Percentiles rank a stretch among this genome's conserved stretches.
Conservation (phyloP, 1,140 invertebrate species). For the Trachymyrmex septentrionalis region DNA sequence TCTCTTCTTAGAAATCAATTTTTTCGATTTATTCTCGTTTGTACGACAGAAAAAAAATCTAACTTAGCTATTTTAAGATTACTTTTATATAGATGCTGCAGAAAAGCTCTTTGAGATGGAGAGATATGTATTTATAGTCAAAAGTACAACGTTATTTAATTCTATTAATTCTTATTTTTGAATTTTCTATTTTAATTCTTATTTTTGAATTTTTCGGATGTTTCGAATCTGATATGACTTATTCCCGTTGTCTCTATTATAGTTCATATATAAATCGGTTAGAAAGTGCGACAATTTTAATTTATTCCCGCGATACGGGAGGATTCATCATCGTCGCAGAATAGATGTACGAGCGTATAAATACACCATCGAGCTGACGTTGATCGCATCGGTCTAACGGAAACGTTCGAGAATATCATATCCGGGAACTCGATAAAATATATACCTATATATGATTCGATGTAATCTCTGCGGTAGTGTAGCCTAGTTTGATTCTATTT, state of each 20-base stretch:
- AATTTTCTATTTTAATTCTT: too few relatives aligned
- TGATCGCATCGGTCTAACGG: constrained; percentile 62
- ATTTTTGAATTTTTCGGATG: not conserved
- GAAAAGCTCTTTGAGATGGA: not conserved
- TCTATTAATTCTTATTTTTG: too few relatives aligned
- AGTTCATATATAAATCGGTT: constrained; percentile 21
- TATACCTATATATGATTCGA: constrained; percentile 68
- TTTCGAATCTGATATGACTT: not conserved
- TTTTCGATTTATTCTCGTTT: not conserved
- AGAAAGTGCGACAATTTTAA: constrained; percentile 34
- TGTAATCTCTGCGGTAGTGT: constrained; percentile 65
- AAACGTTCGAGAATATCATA: constrained; percentile 67
- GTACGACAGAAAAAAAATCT: not conserved
- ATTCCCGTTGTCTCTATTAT: not conserved
- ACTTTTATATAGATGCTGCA: too few relatives aligned
- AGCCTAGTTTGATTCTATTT: constrained; percentile 72
- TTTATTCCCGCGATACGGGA: constrained; percentile 7
- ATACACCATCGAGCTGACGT: constrained; percentile 63
- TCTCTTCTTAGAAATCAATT: not conserved
- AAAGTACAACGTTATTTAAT: not conserved
- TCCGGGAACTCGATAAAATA: constrained; percentile 65
- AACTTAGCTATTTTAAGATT: not conserved
- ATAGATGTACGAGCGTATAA: constrained; percentile 61
- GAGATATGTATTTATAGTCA: not conserved
- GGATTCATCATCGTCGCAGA: constrained; percentile 48